Evolutionary conservation across 2,113 vertebrate species (phyloP).

Genomic region (Fregetta grallaria): DNA sequence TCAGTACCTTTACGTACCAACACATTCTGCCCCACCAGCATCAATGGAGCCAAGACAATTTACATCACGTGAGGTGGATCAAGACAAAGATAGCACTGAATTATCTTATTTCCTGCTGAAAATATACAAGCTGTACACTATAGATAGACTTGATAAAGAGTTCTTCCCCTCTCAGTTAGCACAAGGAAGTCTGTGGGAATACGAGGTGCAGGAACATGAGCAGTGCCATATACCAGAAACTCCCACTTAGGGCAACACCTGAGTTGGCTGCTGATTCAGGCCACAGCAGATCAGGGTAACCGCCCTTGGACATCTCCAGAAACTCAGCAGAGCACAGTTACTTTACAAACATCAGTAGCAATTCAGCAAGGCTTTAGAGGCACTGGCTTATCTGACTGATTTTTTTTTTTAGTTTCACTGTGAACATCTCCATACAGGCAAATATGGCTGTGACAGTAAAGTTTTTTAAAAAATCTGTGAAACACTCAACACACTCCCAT

Average conservation of each 20-base stretch:
- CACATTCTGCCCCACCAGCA: fast-evolving
- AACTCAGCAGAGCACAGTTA: background rate
- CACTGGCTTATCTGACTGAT: background rate
- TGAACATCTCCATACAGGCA: background rate
- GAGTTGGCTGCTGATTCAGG: background rate
- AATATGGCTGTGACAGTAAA: background rate
- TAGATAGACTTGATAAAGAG: background rate
- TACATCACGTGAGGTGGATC: background rate
- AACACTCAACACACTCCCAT: background rate
- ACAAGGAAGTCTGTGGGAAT: background rate
- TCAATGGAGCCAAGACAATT: background rate
- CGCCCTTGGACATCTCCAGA: background rate
- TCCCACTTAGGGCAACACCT: fast-evolving
- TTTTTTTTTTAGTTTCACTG: background rate
- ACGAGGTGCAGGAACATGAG: fast-evolving
- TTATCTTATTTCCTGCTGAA: background rate
- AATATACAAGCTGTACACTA: background rate
- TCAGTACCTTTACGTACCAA: background rate
- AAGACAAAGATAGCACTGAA: background rate
- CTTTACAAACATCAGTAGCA: background rate
- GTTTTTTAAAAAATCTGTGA: background rate
- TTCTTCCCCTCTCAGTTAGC: background rate
- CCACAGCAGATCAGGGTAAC: background rate
- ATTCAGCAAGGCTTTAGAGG: background rate
- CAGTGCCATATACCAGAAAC: background rate